Evolutionary conservation across 2,888 invertebrate species (phyloP).

Genomic region (Boloria euphrosyne): DNA sequence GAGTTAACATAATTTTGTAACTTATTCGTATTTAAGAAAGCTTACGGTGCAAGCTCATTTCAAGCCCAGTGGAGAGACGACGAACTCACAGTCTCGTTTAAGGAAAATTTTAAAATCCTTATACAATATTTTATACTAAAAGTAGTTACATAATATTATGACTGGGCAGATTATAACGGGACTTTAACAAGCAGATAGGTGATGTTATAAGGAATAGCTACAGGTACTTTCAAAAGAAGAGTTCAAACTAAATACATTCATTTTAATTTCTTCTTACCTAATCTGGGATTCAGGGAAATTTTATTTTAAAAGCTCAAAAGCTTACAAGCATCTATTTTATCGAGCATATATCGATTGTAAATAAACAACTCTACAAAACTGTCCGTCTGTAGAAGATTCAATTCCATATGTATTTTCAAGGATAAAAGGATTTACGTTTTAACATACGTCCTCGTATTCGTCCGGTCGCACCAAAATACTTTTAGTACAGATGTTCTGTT

Average conservation of each 20-base stretch:
- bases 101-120: too few relatives aligned
- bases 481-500: neutral
- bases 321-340: neutral
- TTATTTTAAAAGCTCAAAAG: neutral
- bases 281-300: too few relatives aligned
- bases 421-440: constrained; percentile 26
- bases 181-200: too few relatives aligned
- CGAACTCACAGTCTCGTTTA: neutral
- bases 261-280: too few relatives aligned
- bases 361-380: neutral
- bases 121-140: too few relatives aligned
- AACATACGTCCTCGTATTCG: constrained; percentile 7
- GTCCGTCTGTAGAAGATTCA: constrained; percentile 1
- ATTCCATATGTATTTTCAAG: constrained; percentile 25
- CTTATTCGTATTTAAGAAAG: constrained; percentile 13
- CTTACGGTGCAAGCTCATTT: constrained; percentile 18
- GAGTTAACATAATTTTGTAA: constrained; percentile 1
- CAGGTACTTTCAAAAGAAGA: too few relatives aligned
- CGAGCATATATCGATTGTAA: neutral
- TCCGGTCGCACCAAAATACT: constrained; percentile 24
- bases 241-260: too few relatives aligned
- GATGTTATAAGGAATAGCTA: too few relatives aligned
- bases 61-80: constrained; percentile 8
- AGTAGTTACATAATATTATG: too few relatives aligned
- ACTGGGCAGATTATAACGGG: too few relatives aligned